Base-by-base conservation (phyloP, 2,888 invertebrate genomes). In the Selenia dentaria region DNA sequence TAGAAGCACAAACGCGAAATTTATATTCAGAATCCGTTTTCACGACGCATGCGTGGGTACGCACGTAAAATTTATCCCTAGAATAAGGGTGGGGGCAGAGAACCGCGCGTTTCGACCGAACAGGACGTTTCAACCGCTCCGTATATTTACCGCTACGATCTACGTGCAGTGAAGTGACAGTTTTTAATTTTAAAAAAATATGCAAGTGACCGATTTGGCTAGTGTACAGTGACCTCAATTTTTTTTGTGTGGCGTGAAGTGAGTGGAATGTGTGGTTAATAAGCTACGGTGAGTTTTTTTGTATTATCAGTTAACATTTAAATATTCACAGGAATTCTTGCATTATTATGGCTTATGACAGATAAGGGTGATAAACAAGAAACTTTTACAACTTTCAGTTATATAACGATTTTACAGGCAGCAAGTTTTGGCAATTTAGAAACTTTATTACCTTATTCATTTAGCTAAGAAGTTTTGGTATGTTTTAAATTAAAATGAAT, bases 141-240 rank as follows among this genome's bases (percentile, higher is more conserved):
- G 24, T 14, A 24, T 2, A 14, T 20, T 51, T 40, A n/a, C n/a
- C n/a, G n/a, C 46, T 14, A 37, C 55, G 58, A 55, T 60, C 64
- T 67, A 10, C 54, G 63, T 64, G 61, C 54, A 56, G 66, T 70
- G 70, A 60, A 55, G 62, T 64, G 64, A 51, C 59, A 53, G 28
- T 62, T 26, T 25, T 33, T 24, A 26, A 16, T 22, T 40, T n/a
- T 8, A 3, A 25, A 16, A 40, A 43, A 50, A 51, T 57, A 35
- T 40, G 60, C 50, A 55, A 53, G 64, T 44, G 35, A 20, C 9
- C 12, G 27, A 18, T 36, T 14, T 48, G 48, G 13, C 3, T 2
- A 52, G 64, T 48, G 58, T 53, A 3, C 38, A 35, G 44, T 43
- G 54, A 35, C 36, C 25, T 18, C 24, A 4, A 8, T 47, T 28